These are phyloP conservation scores for Ectemnius continuus DNA, from an alignment of 2,888 invertebrate species.

Conservation along the genomic window DNA sequence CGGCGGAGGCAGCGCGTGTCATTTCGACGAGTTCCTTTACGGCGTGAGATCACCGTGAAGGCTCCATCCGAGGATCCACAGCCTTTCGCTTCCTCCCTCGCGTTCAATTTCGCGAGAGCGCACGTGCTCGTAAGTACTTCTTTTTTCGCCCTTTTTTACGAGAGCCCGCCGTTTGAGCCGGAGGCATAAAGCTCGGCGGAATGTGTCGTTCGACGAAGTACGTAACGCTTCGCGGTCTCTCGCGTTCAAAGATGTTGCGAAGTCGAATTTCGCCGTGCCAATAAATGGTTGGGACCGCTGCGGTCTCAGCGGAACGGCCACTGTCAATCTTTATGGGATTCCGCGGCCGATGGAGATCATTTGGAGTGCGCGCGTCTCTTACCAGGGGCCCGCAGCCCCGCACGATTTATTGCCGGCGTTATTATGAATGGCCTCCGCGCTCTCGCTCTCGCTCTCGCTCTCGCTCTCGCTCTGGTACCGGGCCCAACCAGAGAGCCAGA, in stretches of 20 bases:
- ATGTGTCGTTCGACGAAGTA: conserved; percentile 33
- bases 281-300: conserved; percentile 69
- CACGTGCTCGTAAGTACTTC: conserved; percentile 39
- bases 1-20: conserved; percentile 32
- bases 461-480: conserved; percentile 10
- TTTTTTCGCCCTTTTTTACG: conserved; percentile 14
- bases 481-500: no score
- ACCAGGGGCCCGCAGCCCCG: conserved; percentile 47
- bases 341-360: conserved; percentile 70
- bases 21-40: conserved; percentile 31
- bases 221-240: conserved; percentile 19
- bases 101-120: conserved; percentile 39
- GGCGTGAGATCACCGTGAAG: conserved; percentile 23
- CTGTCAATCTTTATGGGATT: conserved; percentile 75
- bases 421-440: conserved; percentile 51
- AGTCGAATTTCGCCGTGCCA: conserved; percentile 65
- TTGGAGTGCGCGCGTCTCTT: conserved; percentile 56
- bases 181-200: conserved; percentile 45
- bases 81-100: conserved; percentile 7
- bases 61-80: neutral
- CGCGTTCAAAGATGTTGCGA: conserved; percentile 10
- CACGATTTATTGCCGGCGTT: conserved; percentile 56
- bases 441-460: neutral
- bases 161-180: conserved; percentile 28
- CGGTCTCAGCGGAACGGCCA: conserved; percentile 48